Percentiles rank a stretch among this genome's conserved stretches.
These are phyloP conservation scores for Mustelus asterias DNA, from an alignment of 2,113 vertebrate species.

Conservation along the genomic window DNA sequence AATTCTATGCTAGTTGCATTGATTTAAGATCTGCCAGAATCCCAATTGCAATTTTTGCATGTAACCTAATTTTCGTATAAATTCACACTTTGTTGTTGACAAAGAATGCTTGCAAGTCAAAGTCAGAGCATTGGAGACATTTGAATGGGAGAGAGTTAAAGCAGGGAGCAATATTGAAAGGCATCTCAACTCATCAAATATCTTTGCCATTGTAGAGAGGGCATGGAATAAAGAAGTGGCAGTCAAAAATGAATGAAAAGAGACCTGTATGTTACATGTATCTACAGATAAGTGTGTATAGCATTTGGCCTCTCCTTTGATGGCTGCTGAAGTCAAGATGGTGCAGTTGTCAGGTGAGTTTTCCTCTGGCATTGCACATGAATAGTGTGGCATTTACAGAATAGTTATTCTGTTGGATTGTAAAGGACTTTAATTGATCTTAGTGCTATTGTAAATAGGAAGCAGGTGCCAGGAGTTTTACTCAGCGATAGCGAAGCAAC, in stretches of 20 bases:
- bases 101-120: not conserved
- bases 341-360: not conserved
- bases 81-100: not conserved
- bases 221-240: not conserved
- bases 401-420: not conserved
- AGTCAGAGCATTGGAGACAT: not conserved
- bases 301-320: not conserved
- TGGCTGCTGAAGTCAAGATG: not conserved
- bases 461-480: too few relatives aligned
- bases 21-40: not conserved
- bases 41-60: not conserved
- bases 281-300: not conserved
- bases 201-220: not conserved
- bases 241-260: not conserved
- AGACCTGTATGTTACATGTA: not conserved
- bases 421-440: not conserved
- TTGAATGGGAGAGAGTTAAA: not conserved
- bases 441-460: not conserved
- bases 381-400: not conserved
- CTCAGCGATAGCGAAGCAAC: too few relatives aligned
- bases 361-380: not conserved
- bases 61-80: not conserved
- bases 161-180: not conserved
- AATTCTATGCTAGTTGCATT: not conserved
- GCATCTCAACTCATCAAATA: not conserved